Base-by-base conservation (phyloP, 2,888 invertebrate species). In the Xylocampa areola region DNA sequence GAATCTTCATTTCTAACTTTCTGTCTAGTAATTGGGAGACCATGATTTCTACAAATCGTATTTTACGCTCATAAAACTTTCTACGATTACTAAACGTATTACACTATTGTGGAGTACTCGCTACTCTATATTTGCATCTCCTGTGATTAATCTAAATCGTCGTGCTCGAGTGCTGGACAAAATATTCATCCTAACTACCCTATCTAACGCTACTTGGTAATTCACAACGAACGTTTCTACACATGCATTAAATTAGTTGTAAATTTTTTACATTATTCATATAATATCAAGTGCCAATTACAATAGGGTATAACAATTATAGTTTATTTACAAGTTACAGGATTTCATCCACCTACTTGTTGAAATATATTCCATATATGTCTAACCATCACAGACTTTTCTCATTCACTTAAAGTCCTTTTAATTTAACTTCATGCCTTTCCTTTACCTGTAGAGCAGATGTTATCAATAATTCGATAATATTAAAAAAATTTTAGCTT, bases 301-400 rank as follows among this genome's bases (percentile, higher is more conserved):
- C 30, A 17, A 30, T 36, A 52, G 39, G 51, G 29, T 41, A 61
- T 39, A 32, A 55, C 33, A 43, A 49, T 17, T 23, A 23, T 21
- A 23, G 35, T 60, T 19, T 59, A 50, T 23, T 33, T 27, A 54
- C 30, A 50, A 37, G 14, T 41, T 33, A 50, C 52, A 41, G 60
- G 60, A 69, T 69, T 43, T 50, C n/a, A 69, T 74, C 62, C 57
- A 64, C 47, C 62, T 53, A 62, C 40, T 43, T 54, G 40, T 37
- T 21, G 43, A 59, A 45, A 48, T 49, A 51, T 33, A 51, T 67
- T 61, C 41, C 45, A 67, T 50, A 52, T 19, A 52, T 47, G 27
- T 55, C 47, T 62, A 48, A 61, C 59, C 41, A 75, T 76, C 76
- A 76, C 74, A 76, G 76, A 62, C 58, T 49, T 60, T 66, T 60